phyloP scores from a whole-genome alignment of 2,888 invertebrate genomes.

The Dascillus cervinus region DNA sequence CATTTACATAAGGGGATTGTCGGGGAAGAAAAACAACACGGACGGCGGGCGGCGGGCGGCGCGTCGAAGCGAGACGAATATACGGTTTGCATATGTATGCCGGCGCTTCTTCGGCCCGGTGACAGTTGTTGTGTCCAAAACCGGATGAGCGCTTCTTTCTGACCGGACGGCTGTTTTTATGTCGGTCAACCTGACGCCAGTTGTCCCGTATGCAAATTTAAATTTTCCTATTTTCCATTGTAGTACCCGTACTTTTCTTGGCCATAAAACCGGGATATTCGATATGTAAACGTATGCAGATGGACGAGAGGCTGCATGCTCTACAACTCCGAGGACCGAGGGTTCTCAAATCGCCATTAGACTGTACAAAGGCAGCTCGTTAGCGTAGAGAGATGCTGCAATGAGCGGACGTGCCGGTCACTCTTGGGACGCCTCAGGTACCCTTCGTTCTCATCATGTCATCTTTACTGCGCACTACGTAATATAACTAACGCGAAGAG shows the following conservation, averaged over 20 bases:
- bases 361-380: slow-evolving; percentile 39
- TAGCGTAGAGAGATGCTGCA: slow-evolving; percentile 31
- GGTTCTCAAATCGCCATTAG: slow-evolving; percentile 40
- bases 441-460: slow-evolving; percentile 36
- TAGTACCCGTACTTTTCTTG: slow-evolving; percentile 22
- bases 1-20: slow-evolving; percentile 20
- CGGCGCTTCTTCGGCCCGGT: slow-evolving; percentile 27
- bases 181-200: slow-evolving; percentile 40
- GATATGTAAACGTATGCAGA: slow-evolving; percentile 29
- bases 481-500: background rate
- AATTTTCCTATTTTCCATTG: slow-evolving; percentile 21
- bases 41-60: slow-evolving; percentile 13
- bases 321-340: slow-evolving; percentile 16
- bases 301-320: slow-evolving; percentile 13
- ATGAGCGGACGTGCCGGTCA: slow-evolving; percentile 32
- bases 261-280: slow-evolving; percentile 22
- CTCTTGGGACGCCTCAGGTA: slow-evolving; percentile 39
- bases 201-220: slow-evolving; percentile 36
- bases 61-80: slow-evolving; percentile 13
- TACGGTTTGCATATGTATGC: slow-evolving; percentile 24
- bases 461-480: slow-evolving; percentile 6
- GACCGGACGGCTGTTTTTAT: slow-evolving; percentile 36
- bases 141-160: slow-evolving; percentile 18
- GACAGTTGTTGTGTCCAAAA: slow-evolving; percentile 36
- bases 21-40: slow-evolving; percentile 12